These are phyloP conservation scores for Lanistes nyassanus DNA, from an alignment of 1,140 invertebrate species.

Conservation along the genomic window DNA sequence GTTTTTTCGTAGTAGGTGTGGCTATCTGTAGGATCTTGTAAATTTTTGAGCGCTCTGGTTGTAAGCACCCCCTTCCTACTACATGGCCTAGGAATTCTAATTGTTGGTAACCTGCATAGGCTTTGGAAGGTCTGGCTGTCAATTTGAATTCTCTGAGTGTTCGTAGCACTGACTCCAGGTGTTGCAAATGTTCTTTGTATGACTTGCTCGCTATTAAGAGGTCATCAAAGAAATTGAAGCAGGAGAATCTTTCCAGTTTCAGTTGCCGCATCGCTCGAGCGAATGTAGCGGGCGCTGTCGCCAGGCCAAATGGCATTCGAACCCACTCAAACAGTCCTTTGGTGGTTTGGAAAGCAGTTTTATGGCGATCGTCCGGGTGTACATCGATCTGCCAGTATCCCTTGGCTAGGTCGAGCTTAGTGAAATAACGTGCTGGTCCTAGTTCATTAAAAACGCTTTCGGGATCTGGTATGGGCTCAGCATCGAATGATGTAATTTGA, in stretches of 20 bases:
- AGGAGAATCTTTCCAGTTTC: slow-evolving; percentile 43
- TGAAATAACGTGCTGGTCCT: slow-evolving; percentile 55
- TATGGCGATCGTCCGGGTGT: slow-evolving; percentile 30
- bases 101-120: slow-evolving; percentile 19
- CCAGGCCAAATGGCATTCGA: no score
- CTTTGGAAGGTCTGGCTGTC: slow-evolving; percentile 28
- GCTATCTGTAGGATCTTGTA: slow-evolving; percentile 53
- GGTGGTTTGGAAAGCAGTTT: slow-evolving; percentile 46
- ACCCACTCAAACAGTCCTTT: no score
- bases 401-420: slow-evolving; percentile 66
- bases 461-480: no score
- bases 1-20: slow-evolving; percentile 55
- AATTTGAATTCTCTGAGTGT: slow-evolving; percentile 17
- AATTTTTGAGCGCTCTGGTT: slow-evolving; percentile 55
- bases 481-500: slow-evolving; percentile 48
- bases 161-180: slow-evolving; percentile 14
- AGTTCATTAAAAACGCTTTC: slow-evolving; percentile 27
- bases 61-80: slow-evolving; percentile 22
- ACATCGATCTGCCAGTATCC: slow-evolving; percentile 69
- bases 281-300: no score
- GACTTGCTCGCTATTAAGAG: slow-evolving; percentile 8
- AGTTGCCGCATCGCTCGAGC: no score
- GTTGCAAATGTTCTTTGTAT: slow-evolving; percentile 21
- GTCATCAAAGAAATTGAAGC: slow-evolving; percentile 39
- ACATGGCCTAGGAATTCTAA: slow-evolving; percentile 36